Evolutionary conservation across 2,113 vertebrate species (phyloP).

Genomic region (Pangasianodon hypophthalmus): DNA sequence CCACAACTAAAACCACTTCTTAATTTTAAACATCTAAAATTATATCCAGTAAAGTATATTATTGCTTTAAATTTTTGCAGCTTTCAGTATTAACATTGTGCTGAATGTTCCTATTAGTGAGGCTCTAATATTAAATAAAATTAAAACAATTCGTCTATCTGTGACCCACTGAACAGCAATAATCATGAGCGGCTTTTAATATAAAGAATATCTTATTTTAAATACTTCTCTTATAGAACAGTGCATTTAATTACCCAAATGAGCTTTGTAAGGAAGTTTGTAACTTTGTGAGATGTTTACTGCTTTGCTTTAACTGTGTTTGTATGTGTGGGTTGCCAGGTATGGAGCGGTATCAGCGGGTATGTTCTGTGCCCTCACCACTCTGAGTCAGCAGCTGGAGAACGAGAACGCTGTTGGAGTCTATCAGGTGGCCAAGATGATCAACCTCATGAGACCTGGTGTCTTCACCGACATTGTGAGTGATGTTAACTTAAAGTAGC

Average conservation of each 20-base stretch:
- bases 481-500: constrained; percentile 34
- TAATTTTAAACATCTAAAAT: neutral
- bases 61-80: neutral
- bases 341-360: constrained; percentile 88
- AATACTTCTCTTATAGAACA: neutral
- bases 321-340: constrained; percentile 65
- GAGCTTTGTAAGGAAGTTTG: neutral
- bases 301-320: neutral
- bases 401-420: constrained; percentile 88
- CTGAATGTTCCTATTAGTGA: neutral
- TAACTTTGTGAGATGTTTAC: neutral
- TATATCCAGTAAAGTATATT: neutral
- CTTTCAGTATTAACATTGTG: neutral
- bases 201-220: neutral
- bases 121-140: neutral
- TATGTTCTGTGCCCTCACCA: constrained; percentile 86
- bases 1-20: neutral
- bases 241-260: neutral
- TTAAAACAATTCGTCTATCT: neutral
- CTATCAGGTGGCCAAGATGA: constrained; percentile 95
- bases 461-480: constrained; percentile 93
- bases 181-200: neutral
- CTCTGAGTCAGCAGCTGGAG: constrained; percentile 88
- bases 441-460: constrained; percentile 91
- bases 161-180: neutral